Conservation (phyloP, 2,113 vertebrate genomes). For the Ceuthmochares aereus region DNA sequence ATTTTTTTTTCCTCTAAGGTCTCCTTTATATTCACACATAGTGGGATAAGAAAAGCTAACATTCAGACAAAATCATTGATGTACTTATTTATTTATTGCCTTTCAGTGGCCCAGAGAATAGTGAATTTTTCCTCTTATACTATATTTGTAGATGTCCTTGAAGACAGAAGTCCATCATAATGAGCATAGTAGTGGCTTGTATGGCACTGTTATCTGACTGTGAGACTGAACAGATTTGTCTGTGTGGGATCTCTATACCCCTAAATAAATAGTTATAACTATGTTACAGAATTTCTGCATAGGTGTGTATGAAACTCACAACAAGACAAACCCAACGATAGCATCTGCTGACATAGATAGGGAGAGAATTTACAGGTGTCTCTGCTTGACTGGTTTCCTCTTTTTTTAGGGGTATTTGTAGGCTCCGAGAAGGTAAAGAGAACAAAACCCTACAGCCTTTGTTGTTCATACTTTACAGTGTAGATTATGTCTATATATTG, state of each 20-base stretch:
- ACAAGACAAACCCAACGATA: background rate
- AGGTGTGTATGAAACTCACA: background rate
- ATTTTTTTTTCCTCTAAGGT: background rate
- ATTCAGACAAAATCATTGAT: background rate
- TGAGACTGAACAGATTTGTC: background rate
- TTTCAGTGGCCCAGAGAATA: background rate
- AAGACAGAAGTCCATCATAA: background rate
- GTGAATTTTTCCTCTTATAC: background rate
- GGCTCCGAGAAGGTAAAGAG: background rate
- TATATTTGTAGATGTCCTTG: background rate
- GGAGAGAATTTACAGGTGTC: background rate
- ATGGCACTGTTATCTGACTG: background rate
- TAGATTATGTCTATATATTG: background rate
- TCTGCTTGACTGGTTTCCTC: background rate
- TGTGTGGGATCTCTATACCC: background rate
- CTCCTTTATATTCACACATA: background rate
- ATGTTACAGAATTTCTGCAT: background rate
- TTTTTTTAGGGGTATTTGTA: background rate
- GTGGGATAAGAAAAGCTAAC: background rate
- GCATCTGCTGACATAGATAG: background rate
- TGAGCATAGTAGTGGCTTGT: background rate
- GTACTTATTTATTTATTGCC: background rate
- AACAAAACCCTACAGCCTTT: background rate
- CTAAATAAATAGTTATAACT: background rate
- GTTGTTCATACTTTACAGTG: rapidly evolving